These are phyloP conservation scores for Paragorgia papillata DNA, from an alignment of 92 coral and sea anemone genomes.

Conservation along the genomic window DNA sequence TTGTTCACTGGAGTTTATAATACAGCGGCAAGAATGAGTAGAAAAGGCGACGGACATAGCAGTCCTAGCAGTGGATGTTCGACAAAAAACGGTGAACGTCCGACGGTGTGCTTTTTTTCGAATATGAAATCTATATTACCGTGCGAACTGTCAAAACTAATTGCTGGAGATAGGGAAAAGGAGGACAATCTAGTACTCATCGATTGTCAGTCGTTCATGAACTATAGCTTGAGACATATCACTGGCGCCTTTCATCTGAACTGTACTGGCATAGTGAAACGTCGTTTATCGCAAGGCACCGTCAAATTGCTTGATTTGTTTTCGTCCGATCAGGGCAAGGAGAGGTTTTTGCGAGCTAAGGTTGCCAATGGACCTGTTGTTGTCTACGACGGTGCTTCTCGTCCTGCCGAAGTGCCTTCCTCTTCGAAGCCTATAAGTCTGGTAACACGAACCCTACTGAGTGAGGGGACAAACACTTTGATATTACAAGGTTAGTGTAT, in stretches of 20 bases:
- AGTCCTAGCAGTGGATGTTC: slow-evolving; percentile 22
- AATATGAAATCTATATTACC: slow-evolving; percentile 42
- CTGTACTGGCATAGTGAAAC: slow-evolving; percentile 79
- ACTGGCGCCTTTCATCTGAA: slow-evolving; percentile 97
- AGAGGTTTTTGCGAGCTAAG: slow-evolving; percentile 74
- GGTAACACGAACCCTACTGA: slow-evolving; percentile 79
- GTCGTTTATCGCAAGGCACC: slow-evolving; percentile 91
- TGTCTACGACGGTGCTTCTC: slow-evolving; percentile 86
- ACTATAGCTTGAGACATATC: slow-evolving; percentile 84
- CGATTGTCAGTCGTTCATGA: slow-evolving; percentile 86
- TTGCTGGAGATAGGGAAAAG: slow-evolving; percentile 20
- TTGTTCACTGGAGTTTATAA: background rate
- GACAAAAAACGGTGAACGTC: slow-evolving; percentile 17
- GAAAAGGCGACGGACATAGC: slow-evolving; percentile 17
- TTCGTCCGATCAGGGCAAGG: slow-evolving; percentile 92
- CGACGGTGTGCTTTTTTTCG: slow-evolving; percentile 19
- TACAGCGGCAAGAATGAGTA: slow-evolving; percentile 15
- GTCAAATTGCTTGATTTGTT: slow-evolving; percentile 92
- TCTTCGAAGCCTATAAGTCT: slow-evolving; percentile 84
- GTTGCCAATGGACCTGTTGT: slow-evolving; percentile 68
- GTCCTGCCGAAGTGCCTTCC: slow-evolving; percentile 63
- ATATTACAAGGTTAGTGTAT: slow-evolving; percentile 95
- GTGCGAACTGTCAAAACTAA: slow-evolving; percentile 36
- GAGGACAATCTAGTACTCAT: slow-evolving; percentile 65
- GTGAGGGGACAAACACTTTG: slow-evolving; percentile 88